Evolutionary conservation across 2,113 vertebrate species (phyloP).

Genomic region (Periophthalmus modestus): DNA sequence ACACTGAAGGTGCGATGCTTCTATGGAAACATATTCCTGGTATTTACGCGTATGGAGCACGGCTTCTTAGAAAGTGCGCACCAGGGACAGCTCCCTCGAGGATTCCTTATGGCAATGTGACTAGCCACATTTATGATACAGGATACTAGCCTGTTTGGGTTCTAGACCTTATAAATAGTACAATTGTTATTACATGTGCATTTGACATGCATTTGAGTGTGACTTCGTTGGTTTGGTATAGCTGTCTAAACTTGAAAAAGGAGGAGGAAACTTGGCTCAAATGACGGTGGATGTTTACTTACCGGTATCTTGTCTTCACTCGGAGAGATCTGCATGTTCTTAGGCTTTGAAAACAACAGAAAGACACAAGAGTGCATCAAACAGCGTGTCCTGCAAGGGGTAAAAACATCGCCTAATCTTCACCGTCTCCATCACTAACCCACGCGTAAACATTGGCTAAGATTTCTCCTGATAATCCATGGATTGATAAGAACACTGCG

Average conservation of each 20-base stretch:
- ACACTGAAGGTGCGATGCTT: background rate
- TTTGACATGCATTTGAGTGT: background rate
- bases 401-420: constrained; percentile 5
- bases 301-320: constrained; percentile 80
- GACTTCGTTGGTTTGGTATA: background rate
- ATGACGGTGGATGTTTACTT: constrained; percentile 32
- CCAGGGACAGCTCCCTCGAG: background rate
- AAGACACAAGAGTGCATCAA: constrained; percentile 35
- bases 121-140: background rate
- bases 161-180: background rate
- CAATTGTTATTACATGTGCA: background rate
- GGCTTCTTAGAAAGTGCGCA: background rate
- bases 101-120: background rate
- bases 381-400: constrained; percentile 32
- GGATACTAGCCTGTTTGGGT: background rate
- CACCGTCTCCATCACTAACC: constrained; percentile 13
- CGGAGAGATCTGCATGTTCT: constrained; percentile 78
- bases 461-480: constrained; percentile 27
- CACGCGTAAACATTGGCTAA: background rate
- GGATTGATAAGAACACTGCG: background rate
- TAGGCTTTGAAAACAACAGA: constrained; percentile 56
- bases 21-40: background rate
- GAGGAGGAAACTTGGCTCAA: background rate
- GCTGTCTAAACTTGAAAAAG: background rate
- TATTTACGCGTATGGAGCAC: background rate